Base-by-base conservation (phyloP, 2,797 vertebrate species). In the Premnoplex brunnescens region DNA sequence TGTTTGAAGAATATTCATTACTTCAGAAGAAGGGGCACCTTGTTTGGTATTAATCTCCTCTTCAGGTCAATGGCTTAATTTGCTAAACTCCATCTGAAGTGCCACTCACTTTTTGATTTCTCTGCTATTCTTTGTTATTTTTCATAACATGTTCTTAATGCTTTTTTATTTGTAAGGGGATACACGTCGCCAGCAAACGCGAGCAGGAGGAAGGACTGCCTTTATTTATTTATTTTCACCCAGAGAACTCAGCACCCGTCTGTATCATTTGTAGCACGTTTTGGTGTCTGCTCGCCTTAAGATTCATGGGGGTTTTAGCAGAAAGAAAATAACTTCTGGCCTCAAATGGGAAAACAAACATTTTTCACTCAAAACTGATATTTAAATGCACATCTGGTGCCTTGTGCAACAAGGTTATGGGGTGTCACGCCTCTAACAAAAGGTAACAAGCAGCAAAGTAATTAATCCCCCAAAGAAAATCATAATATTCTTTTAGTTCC, bases 51-150 rank as follows among this genome's bases (percentile, higher is more conserved):
- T 99, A 99, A 99, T 98, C 98, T 99, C 98, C 97, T 98, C 98
- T 98, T 98, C 98, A 99, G 99, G 99, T 99, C 99, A 99, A 98
- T 98, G 98, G 98, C 99, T 99, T 99, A 97, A 99, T 99, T 99
- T 99, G 98, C 98, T 98, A 98, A 98, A 98, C 98, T 99, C 98
- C 98, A 98, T 99, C 98, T 98, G 97, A 96, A 98, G 97, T 98
- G 98, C 98, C 98, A 99, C 96, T 98, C 97, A 97, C 97, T 97
- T 97, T 96, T 91, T 90, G 94, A 97, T 86, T 95, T 96, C 94
- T 94, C 85, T 66, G 80, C 88, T 92, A 60, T 88, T 97, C 98
- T 98, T 98, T 98, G 98, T 98, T 98, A 98, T 98, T 97, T 97
- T 98, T 97, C 98, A 97, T 98, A 98, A 98, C 97, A 95, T 96